Evolutionary conservation across 2,797 vertebrate species (phyloP), one percentile per base, ranked within the genome.

Genomic region (Ammospiza maritima): DNA sequence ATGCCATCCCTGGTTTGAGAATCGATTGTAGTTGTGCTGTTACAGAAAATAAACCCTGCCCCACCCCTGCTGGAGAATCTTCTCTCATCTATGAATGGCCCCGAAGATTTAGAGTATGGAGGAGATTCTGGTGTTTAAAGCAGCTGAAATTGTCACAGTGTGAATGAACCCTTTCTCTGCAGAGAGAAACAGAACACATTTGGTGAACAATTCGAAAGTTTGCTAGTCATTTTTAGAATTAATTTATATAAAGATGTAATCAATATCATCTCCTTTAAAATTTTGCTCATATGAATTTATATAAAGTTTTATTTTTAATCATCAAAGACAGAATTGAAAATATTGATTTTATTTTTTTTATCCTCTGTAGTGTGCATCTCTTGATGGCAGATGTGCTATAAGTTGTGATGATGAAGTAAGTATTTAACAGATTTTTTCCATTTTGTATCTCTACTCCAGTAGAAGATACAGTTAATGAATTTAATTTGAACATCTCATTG

Each of bases 371-470:
- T 99, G 99, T 93, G 98, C 99, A 13, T 98, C 99, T 19, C 98
- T 99, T 4, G 99, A 99, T 93, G 99, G 99, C 32, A 99, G 98
- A 90, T 99, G 99, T 96, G 98, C 99, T 85, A 99, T 99, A 96
- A 99, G 99, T 97, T 99, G 99, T 76, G 99, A 99, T 45, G 98
- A 99, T 50, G 99, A 99, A 97, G 99, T 99, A 90, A 97, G 98
- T 97, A 71, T 78, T 75, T n/a, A 53, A 73, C 12, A 82, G 26
- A 25, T 42, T 40, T 64, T 89, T 58, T 48, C 16, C 9, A 25
- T 53, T 54, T 64, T 75, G 3, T 75, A 13, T 4, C 16, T 81
- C 6, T 21, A 51, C 27, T 87, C 15, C 76, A 89, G 5, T 53
- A 42, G n/a, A 80, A 65, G 17, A 54, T 61, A 13, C 61, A 80